Evolutionary conservation across 2,797 vertebrate genomes (phyloP).

Genomic region (Phrynocephalus forsythii): DNA sequence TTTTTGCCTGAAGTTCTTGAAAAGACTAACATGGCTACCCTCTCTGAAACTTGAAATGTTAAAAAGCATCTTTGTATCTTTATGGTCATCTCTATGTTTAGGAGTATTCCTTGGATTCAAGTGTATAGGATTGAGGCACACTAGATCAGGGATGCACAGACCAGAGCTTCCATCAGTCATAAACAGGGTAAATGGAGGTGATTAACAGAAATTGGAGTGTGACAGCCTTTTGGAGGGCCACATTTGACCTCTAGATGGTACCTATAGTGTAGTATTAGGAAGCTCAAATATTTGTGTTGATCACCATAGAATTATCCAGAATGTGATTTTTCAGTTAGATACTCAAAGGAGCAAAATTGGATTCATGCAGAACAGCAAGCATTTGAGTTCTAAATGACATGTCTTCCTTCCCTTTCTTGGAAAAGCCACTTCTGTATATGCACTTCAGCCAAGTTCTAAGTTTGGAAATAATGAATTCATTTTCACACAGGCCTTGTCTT

Average conservation of each 20-base stretch:
- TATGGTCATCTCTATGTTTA: neutral
- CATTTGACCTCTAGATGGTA: neutral
- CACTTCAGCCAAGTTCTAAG: neutral
- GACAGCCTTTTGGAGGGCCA: no score
- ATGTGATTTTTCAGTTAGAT: neutral
- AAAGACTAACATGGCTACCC: no score
- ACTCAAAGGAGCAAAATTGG: neutral
- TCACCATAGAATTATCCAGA: neutral
- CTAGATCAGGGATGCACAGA: no score
- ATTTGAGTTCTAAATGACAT: neutral
- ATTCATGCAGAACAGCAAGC: neutral
- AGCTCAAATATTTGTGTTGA: constrained; percentile 3
- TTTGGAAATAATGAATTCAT: neutral
- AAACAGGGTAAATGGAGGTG: no score
- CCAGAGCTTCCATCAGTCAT: no score
- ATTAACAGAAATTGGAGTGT: no score
- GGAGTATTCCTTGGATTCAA: no score
- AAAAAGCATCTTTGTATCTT: neutral
- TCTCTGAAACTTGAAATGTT: neutral
- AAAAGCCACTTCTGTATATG: neutral
- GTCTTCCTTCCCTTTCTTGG: neutral
- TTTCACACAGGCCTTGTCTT: neutral
- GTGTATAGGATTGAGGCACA: no score
- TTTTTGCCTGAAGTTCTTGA: no score
- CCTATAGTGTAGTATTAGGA: neutral